Base-by-base conservation (phyloP, 2,113 vertebrate species). In the Pteruthius melanotis region DNA sequence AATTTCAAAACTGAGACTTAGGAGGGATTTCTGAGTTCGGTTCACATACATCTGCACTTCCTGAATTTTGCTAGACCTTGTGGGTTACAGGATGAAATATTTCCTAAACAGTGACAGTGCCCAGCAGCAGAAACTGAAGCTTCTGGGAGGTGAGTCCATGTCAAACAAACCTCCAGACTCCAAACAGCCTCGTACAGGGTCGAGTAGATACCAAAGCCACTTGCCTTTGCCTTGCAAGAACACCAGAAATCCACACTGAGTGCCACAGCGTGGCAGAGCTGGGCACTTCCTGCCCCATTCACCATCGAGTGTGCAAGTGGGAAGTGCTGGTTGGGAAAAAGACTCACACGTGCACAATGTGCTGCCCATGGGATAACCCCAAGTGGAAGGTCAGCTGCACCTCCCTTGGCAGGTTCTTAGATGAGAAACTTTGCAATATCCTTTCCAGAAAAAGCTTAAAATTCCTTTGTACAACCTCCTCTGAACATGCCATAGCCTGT, bases 151-250 rank as follows among this genome's bases (percentile, higher is more conserved):
- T 56, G 69, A 87, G 20, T 23, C 2, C 0, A 1, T 7, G 23
- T 31, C 83, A 89, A 39, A 82, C 35, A 9, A 53, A 45, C 39
- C 35, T 82, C 26, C 78, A 64, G 53, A 4, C 42, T 40, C 52
- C 68, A 18, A 74, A 21, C 4, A 65, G 13, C 45, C 15, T 59
- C 0, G 0, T 4, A 1, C 11, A 9, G 24, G 21, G 19, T 4
- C 63, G 19, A 59, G 52, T 47, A 10, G 39, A 54, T 4, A 50
- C 31, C 30, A 18, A 75, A 20, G 7, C 23, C 68, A 1, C 24
- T 39, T 30, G 33, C 3, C 16, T 75, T 52, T 66, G 59, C 35
- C 18, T 60, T 54, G 49, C 13, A 63, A 26, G 81, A 70, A 0
- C 21, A 17, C 11, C 66, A 81, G 23, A 45, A 75, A 24, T 17